Conservation (phyloP, 2,888 invertebrate genomes). For the Myathropa florea region DNA sequence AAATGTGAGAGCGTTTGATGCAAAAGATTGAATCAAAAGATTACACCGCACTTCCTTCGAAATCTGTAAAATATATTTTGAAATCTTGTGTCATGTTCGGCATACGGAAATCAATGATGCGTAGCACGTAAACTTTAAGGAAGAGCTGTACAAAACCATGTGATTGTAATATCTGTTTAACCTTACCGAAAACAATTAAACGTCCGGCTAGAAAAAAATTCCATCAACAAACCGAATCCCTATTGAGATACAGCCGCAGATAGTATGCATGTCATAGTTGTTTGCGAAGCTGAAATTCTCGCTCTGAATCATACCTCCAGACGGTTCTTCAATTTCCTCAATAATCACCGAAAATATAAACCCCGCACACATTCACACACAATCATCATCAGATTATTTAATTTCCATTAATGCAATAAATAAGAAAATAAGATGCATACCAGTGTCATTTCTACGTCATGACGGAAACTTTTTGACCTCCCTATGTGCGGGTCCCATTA, state of each 20-base stretch:
- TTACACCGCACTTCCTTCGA: too few species aligned
- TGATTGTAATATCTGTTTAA: background rate
- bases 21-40: too few species aligned
- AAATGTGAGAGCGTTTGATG: background rate
- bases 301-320: slow-evolving; percentile 43
- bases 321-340: slow-evolving; percentile 45
- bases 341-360: slow-evolving; percentile 7
- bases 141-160: too few species aligned
- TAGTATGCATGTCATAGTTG: background rate
- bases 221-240: background rate
- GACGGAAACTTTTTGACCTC: slow-evolving; percentile 66
- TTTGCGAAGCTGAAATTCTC: background rate
- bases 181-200: background rate
- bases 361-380: background rate
- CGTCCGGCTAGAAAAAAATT: background rate
- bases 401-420: slow-evolving; percentile 60
- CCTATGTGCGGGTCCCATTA: slow-evolving; percentile 53
- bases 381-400: slow-evolving; percentile 29
- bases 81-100: background rate
- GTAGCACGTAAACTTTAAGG: background rate
- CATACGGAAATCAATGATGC: background rate
- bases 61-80: background rate
- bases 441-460: slow-evolving; percentile 63
- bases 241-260: background rate
- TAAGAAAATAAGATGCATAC: slow-evolving; percentile 48